Evolutionary conservation across 2,888 invertebrate genomes (phyloP).

Genomic region (Amphipyra tragopoginis): DNA sequence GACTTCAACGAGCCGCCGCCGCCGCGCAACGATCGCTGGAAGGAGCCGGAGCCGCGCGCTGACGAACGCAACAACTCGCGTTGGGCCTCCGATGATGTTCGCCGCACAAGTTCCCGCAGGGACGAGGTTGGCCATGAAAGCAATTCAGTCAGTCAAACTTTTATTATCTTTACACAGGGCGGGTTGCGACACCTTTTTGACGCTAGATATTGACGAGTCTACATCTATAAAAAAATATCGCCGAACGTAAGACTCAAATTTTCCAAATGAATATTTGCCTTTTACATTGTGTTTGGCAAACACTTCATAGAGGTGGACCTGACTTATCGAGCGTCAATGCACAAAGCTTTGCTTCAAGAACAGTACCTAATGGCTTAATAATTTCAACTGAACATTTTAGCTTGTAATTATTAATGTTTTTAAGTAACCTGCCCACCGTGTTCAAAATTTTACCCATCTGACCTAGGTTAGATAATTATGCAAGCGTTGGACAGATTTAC

Average conservation of each 20-base stretch:
- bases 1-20: slow-evolving; percentile 78
- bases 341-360: slow-evolving; percentile 10
- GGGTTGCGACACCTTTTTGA: slow-evolving; percentile 8
- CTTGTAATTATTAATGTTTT: not conserved
- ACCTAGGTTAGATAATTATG: slow-evolving; percentile 8
- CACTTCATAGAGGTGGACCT: not conserved
- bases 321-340: not conserved
- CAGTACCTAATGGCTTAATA: slow-evolving; percentile 2
- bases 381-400: not conserved
- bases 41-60: slow-evolving; percentile 87
- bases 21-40: slow-evolving; percentile 91
- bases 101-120: slow-evolving; percentile 82
- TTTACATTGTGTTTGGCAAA: not conserved
- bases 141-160: slow-evolving; percentile 49
- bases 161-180: slow-evolving; percentile 24
- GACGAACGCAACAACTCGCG: slow-evolving; percentile 81
- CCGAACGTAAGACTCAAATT: not conserved
- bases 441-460: slow-evolving; percentile 11
- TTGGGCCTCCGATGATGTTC: slow-evolving; percentile 86
- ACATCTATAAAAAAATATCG: not conserved
- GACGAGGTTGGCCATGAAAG: slow-evolving; percentile 75
- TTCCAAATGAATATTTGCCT: no score
- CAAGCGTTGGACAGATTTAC: not conserved
- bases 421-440: slow-evolving; percentile 5
- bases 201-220: not conserved